Base-by-base conservation (phyloP, 2,113 vertebrate species). In the Coreoperca whiteheadi region DNA sequence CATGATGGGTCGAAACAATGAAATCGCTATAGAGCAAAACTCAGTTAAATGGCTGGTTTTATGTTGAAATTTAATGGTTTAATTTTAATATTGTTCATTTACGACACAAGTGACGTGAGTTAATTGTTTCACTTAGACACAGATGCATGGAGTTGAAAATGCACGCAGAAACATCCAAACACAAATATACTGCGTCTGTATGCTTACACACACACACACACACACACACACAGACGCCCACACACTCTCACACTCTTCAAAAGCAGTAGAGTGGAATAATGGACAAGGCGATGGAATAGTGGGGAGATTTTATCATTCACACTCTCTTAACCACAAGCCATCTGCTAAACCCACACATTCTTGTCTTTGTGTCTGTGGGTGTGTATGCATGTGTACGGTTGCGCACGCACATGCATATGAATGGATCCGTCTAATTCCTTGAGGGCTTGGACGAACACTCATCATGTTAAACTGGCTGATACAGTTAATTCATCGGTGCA, bases 181-280 rank as follows among this genome's bases (percentile, higher is more conserved):
- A 64, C 68, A 82, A 37, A 85, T 65, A 25, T 43, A 69, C 71
- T 64, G 61, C 4, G n/a, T n/a, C n/a, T n/a, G n/a, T n/a, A n/a
- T 46, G 41, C 43, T 28, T 48, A 71, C n/a, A 48, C 9, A 56
- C 68, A 65, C 48, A 54, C 66, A 74, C 34, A 71, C n/a, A 39
- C 7, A 66, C 32, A 28, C 71, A 71, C n/a, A 59, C 74, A 64
- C 75, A 64, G 59, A 65, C 63, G 65, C 86, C 28, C 57, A 72
- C 63, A 51, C 37, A 48, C n/a, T 0, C 71, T 1, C 37, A 28
- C 74, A 73, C 86, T 81, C 82, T 89, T 88, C 68, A 83, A 77
- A 89, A 57, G 87, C 92, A 86, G 87, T 84, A 83, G 87, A 92
- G 94, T 93, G 91, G 90, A 94, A 95, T 94, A 94, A 93, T 94